phyloP scores from a whole-genome alignment of 2,797 vertebrate species.

The Leptatherina wallacei region DNA sequence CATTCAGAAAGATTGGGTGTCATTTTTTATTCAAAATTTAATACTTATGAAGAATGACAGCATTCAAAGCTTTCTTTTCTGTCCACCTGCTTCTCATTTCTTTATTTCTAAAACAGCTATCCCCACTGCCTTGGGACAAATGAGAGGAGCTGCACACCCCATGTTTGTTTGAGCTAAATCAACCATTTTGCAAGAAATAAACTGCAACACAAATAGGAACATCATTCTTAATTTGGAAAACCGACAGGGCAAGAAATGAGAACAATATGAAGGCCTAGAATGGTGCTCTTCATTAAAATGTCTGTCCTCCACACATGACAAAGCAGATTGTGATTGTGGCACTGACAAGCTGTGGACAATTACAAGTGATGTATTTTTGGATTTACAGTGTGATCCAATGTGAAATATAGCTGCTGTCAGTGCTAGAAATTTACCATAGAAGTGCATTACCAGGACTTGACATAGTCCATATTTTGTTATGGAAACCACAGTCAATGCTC shows the following conservation, averaged over 20 bases:
- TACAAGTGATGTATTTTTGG: conserved; percentile 76
- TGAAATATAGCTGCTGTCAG: conserved; percentile 65
- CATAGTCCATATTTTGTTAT: conserved; percentile 39
- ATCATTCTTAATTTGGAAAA: conserved; percentile 82
- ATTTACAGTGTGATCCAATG: conserved; percentile 58
- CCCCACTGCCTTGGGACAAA: conserved; percentile 32
- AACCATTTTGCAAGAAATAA: conserved; percentile 75
- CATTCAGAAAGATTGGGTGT: conserved; percentile 26
- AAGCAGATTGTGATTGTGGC: conserved; percentile 66
- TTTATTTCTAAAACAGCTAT: conserved; percentile 39
- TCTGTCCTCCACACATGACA: conserved; percentile 71
- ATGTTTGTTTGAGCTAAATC: conserved; percentile 68
- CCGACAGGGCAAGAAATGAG: conserved; percentile 79
- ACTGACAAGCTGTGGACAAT: conserved; percentile 70
- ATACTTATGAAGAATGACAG: conserved; percentile 39
- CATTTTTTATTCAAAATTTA: conserved; percentile 34
- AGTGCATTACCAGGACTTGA: conserved; percentile 33
- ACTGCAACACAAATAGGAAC: conserved; percentile 73
- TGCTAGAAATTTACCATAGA: conserved; percentile 44
- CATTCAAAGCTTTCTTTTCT: conserved; percentile 24
- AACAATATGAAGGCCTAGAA: conserved; percentile 63
- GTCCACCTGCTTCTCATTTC: conserved; percentile 34
- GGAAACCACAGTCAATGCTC: conserved; percentile 46
- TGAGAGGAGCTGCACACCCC: conserved; percentile 42
- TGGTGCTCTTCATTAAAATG: conserved; percentile 70